Conservation (phyloP, 2,888 invertebrate genomes). For the Patella caerulea region DNA sequence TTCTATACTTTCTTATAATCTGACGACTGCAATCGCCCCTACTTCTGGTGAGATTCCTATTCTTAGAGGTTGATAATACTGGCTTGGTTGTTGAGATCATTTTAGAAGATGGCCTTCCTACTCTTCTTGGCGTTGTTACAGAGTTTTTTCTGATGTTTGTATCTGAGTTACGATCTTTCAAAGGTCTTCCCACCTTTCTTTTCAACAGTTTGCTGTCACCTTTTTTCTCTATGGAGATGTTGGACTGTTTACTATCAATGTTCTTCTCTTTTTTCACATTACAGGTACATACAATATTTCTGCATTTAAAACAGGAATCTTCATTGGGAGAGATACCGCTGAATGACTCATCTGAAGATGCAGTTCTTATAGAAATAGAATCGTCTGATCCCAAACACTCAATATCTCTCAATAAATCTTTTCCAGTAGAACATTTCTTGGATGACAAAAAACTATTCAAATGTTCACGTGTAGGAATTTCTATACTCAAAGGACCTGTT, state of each 20-base stretch:
- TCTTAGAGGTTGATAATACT: not conserved
- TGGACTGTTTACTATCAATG: not conserved
- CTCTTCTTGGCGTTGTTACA: too few relatives aligned
- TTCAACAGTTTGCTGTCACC: not conserved
- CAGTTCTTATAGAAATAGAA: conserved; percentile 43
- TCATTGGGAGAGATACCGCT: conserved; percentile 3
- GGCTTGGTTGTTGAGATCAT: not conserved
- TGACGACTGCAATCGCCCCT: not conserved
- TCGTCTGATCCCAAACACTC: conserved; percentile 33
- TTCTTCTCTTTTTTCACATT: not conserved
- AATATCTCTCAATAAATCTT: not conserved
- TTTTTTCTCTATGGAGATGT: not conserved
- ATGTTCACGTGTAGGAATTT: not conserved
- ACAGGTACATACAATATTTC: not conserved
- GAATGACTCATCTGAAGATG: conserved; percentile 48
- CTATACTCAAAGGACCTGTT: not conserved
- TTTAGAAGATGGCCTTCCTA: too few relatives aligned
- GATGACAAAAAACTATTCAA: not conserved
- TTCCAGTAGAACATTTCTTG: not conserved
- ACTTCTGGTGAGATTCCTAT: not conserved
- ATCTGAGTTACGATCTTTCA: not conserved
- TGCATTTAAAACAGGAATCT: not conserved
- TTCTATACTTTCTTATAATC: not conserved
- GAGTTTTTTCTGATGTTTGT: too few relatives aligned
- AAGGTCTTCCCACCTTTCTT: not conserved